Percentiles rank a stretch among this genome's conserved stretches.
phyloP scores from a whole-genome alignment of 1,140 invertebrate genomes.

The Tetragnatha versicolor region DNA sequence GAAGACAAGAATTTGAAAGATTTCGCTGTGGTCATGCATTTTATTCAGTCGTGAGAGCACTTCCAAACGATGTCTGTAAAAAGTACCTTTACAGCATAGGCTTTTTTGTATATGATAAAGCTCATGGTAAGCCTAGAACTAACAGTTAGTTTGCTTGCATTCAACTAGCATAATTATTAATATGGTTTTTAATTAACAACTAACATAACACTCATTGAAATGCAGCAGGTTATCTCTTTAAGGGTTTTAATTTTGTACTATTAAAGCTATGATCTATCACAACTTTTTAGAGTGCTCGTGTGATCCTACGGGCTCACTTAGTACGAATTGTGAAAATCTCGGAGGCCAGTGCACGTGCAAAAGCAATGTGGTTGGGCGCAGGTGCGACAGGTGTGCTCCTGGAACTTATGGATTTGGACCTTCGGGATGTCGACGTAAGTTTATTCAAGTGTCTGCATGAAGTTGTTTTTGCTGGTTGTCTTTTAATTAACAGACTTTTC shows the following conservation, averaged over 20 bases:
- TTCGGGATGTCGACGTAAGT: conserved; percentile 81
- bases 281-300: conserved; percentile 49
- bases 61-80: conserved; percentile 75
- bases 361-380: conserved; percentile 89
- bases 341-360: conserved; percentile 95
- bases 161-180: conserved; percentile 10
- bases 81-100: conserved; percentile 82
- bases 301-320: conserved; percentile 75
- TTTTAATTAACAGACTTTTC: neutral
- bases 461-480: neutral
- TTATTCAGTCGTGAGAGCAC: conserved; percentile 71
- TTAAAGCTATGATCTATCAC: neutral
- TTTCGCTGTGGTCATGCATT: conserved; percentile 80
- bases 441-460: neutral
- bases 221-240: conserved; percentile 30
- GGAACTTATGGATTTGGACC: conserved; percentile 97
- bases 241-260: neutral
- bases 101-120: conserved; percentile 80
- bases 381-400: conserved; percentile 93
- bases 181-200: neutral
- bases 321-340: conserved; percentile 83
- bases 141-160: conserved; percentile 32
- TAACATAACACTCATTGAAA: conserved; percentile 21
- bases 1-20: conserved; percentile 78
- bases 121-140: conserved; percentile 66